Conservation (phyloP, 2,888 invertebrate genomes). For the Cantharis nigra region DNA sequence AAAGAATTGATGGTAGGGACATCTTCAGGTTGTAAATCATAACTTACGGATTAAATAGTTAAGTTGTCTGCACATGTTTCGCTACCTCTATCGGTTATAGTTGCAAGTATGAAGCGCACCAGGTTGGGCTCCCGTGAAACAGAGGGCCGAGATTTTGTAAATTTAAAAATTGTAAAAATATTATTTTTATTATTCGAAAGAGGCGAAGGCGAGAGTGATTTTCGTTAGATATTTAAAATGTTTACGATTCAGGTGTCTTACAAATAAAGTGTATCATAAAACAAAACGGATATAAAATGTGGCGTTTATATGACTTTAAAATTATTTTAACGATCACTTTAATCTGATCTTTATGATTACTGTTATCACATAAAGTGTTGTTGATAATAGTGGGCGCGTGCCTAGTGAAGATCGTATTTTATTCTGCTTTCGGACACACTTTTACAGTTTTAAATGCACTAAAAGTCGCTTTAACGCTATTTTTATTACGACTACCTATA, state of each 20-base stretch:
- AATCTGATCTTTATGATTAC: constrained; percentile 56
- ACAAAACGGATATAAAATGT: constrained; percentile 49
- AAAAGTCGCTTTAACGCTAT: constrained; percentile 56
- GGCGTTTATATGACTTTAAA: constrained; percentile 54
- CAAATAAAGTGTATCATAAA: constrained; percentile 52
- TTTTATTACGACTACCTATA: constrained; percentile 56
- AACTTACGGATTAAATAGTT: constrained; percentile 7
- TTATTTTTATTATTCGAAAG: constrained; percentile 23
- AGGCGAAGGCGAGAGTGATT: constrained; percentile 17
- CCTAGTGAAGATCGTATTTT: constrained; percentile 47
- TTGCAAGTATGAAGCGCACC: constrained; percentile 36
- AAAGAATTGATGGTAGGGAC: constrained; percentile 8
- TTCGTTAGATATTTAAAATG: constrained; percentile 24
- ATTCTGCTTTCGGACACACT: constrained; percentile 54
- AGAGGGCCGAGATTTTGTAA: constrained; percentile 45
- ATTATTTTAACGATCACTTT: constrained; percentile 55
- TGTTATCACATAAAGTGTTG: constrained; percentile 52
- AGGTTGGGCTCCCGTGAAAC: constrained; percentile 44
- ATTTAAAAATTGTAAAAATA: constrained; percentile 13
- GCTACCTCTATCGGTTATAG: constrained; percentile 41
- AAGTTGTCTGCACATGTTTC: constrained; percentile 22
- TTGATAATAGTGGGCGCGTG: constrained; percentile 40
- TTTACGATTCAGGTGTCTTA: constrained; percentile 45
- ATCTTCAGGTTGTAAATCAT: constrained; percentile 11
- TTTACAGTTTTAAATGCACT: constrained; percentile 57